These are phyloP conservation scores for Scolopax rusticola DNA, from an alignment of 2,797 vertebrate genomes.

Conservation along the genomic window DNA sequence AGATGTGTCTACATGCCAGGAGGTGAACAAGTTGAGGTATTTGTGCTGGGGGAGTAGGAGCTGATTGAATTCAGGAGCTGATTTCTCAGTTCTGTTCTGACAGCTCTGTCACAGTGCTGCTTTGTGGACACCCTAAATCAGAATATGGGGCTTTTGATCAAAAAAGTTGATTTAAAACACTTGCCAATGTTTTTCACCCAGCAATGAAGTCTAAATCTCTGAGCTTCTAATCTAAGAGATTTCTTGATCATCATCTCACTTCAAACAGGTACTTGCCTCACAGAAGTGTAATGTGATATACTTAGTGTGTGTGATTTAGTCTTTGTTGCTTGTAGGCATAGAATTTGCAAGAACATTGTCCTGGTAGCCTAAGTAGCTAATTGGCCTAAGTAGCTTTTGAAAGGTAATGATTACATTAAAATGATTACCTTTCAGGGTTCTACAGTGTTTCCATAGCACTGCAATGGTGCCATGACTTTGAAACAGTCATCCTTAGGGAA, in stretches of 20 bases:
- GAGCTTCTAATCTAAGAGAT: background rate
- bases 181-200: background rate
- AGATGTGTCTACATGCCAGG: rapidly evolving
- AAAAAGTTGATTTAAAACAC: background rate
- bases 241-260: background rate
- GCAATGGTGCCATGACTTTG: background rate
- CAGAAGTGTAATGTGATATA: background rate
- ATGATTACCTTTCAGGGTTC: background rate
- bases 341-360: background rate
- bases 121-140: background rate
- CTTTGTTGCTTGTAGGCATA: background rate
- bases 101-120: background rate
- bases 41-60: background rate
- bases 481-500: background rate
- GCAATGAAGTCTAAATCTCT: background rate
- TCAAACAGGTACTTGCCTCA: background rate
- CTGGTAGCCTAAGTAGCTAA: background rate
- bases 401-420: background rate
- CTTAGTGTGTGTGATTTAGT: background rate
- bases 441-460: background rate
- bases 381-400: background rate
- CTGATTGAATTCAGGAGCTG: background rate
- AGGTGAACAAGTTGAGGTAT: rapidly evolving
- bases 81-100: background rate
- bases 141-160: background rate